Evolutionary conservation across 2,797 vertebrate species (phyloP), one percentile per base, ranked within the genome.

Genomic region (Onychomys torridus): DNA sequence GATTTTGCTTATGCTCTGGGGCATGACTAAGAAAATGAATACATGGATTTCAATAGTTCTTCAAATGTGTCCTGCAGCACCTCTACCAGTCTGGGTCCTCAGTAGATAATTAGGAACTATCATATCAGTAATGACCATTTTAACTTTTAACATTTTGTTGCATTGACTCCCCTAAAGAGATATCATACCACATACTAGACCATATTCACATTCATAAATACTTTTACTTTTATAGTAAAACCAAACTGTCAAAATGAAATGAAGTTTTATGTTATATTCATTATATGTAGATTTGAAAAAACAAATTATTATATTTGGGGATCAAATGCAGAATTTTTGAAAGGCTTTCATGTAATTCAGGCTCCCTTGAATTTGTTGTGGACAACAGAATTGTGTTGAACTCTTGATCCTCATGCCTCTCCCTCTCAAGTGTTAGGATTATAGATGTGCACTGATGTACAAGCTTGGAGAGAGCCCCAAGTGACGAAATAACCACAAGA

Each of bases 211-310:
- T 52, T 91, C 77, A 78, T 79, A 82, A 92, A 32, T 61, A 52
- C 23, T 83, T 90, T 90, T 88, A 63, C 49, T 71, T 71, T 63
- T 63, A 40, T 79, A 34, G 63, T 85, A 93, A 92, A 89, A 81
- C 57, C 37, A 89, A 91, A 52, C 4, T 37, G 13, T 69, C 46
- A 17, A 43, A 92, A 46, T 81, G 29, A 94, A 75, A 65, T 83
- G 63, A 65, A 84, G 5, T 95, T 84, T 93, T 21, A n/a, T 16
- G 43, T 17, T 79, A 65, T 79, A 11, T 1, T 84, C 73, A 32
- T 61, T 88, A 87, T 37, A 40, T 12, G 13, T 83, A 67, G 34
- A 2, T 52, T 34, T 46, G 43, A 2, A 90, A 8, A 57, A 29
- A 0, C 76, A 21, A 90, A 46, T 57, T 37, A 43, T 37, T 95